These are phyloP conservation scores for Gadopsis bispinosus DNA, from an alignment of 2,797 vertebrate genomes.

Conservation along the genomic window DNA sequence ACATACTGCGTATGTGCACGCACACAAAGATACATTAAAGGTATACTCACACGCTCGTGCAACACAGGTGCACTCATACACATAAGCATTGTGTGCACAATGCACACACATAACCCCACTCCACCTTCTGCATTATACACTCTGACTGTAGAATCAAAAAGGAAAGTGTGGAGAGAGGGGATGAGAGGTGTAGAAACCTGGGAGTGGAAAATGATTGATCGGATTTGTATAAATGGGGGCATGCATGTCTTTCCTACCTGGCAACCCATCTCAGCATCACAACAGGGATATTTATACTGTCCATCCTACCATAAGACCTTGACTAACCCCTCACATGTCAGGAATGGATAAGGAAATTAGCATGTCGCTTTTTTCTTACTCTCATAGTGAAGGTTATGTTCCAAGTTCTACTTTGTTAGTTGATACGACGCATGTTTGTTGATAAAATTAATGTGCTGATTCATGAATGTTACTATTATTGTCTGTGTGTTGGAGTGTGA, in stretches of 20 bases:
- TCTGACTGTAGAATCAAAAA: constrained; percentile 63
- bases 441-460: constrained; percentile 39
- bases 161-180: constrained; percentile 75
- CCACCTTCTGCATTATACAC: constrained; percentile 38
- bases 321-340: constrained; percentile 70
- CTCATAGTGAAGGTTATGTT: not conserved
- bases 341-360: constrained; percentile 54
- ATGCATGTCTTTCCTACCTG: constrained; percentile 80
- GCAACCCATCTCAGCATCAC: constrained; percentile 77
- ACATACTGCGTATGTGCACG: constrained; percentile 49
- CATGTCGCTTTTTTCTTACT: constrained; percentile 13
- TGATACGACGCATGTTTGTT: constrained; percentile 26
- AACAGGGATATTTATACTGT: constrained; percentile 81
- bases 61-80: constrained; percentile 60
- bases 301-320: constrained; percentile 74
- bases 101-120: constrained; percentile 34
- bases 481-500: constrained; percentile 55
- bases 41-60: constrained; percentile 25
- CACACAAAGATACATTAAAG: constrained; percentile 49
- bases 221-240: constrained; percentile 80
- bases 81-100: constrained; percentile 16
- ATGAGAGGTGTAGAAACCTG: constrained; percentile 70
- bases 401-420: constrained; percentile 13
- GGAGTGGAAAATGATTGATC: constrained; percentile 85
- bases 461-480: constrained; percentile 69